A percentile compares a stretch with the other conserved stretches of the same genome.
These are phyloP conservation scores for Moxostoma hubbsi DNA, from an alignment of 2,797 vertebrate genomes.

Conservation along the genomic window DNA sequence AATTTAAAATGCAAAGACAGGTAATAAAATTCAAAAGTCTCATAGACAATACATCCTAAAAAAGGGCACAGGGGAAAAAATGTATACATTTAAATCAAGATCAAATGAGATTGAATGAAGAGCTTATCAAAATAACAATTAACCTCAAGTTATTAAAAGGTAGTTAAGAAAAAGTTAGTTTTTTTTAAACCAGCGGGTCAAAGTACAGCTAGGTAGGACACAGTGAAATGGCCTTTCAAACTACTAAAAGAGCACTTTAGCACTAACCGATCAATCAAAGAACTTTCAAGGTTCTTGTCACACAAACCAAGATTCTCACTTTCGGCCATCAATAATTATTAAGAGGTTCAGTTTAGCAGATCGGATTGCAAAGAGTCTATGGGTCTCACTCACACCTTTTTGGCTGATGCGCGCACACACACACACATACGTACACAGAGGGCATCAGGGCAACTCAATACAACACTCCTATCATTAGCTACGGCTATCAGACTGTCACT, in stretches of 20 bases:
- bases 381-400: slow-evolving; percentile 3
- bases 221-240: not conserved
- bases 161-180: not conserved
- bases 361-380: slow-evolving; percentile 27
- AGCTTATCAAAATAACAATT: not conserved
- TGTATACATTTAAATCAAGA: not conserved
- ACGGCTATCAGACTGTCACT: slow-evolving; percentile 50
- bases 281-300: not conserved
- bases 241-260: not conserved
- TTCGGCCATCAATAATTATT: slow-evolving; percentile 24
- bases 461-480: slow-evolving; percentile 45
- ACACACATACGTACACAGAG: not conserved
- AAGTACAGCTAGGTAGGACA: not conserved
- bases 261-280: slow-evolving; percentile 2
- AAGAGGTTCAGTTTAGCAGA: slow-evolving; percentile 11
- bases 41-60: not conserved
- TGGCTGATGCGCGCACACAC: not conserved
- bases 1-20: slow-evolving; percentile 1
- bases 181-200: too few relatives aligned
- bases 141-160: not conserved
- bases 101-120: not conserved
- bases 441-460: slow-evolving; percentile 16
- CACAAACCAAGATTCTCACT: slow-evolving; percentile 20
- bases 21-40: not conserved
- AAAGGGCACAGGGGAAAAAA: not conserved